phyloP scores from a whole-genome alignment of 2,113 vertebrate species.

The Bungarus multicinctus region DNA sequence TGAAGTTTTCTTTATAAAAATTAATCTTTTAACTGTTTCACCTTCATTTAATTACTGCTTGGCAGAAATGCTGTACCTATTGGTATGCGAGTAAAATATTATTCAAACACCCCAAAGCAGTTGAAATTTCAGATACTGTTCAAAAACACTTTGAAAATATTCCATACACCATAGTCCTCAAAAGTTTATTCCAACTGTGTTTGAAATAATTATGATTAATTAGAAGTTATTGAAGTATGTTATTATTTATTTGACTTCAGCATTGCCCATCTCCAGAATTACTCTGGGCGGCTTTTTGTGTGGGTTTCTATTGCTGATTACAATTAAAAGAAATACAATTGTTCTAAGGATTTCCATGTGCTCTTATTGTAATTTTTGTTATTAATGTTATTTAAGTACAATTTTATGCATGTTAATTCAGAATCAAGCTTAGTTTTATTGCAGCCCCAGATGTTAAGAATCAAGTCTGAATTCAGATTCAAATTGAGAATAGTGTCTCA shows the following conservation, averaged over 20 bases:
- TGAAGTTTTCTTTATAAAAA: neutral
- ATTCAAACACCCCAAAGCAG: neutral
- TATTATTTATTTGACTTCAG: neutral
- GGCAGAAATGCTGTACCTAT: neutral
- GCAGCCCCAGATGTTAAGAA: neutral
- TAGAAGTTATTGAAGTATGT: neutral
- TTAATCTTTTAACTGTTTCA: neutral
- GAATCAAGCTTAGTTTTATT: neutral
- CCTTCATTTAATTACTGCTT: neutral
- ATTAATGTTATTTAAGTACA: too few relatives aligned
- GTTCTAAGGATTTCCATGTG: too few relatives aligned
- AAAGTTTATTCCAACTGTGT: neutral
- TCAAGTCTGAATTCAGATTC: neutral
- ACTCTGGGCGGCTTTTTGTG: neutral
- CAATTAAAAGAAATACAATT: too few relatives aligned
- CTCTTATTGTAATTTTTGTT: too few relatives aligned
- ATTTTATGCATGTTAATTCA: neutral
- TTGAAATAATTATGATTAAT: neutral
- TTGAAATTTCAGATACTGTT: neutral
- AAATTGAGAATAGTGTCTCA: neutral
- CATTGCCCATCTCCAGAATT: too few relatives aligned
- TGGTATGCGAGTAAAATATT: neutral
- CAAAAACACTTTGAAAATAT: neutral
- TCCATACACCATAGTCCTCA: neutral
- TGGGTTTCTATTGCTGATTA: neutral